A percentile compares a stretch with the other conserved stretches of the same genome.
phyloP scores from a whole-genome alignment of 2,888 invertebrate genomes.

The Microctonus brassicae region DNA sequence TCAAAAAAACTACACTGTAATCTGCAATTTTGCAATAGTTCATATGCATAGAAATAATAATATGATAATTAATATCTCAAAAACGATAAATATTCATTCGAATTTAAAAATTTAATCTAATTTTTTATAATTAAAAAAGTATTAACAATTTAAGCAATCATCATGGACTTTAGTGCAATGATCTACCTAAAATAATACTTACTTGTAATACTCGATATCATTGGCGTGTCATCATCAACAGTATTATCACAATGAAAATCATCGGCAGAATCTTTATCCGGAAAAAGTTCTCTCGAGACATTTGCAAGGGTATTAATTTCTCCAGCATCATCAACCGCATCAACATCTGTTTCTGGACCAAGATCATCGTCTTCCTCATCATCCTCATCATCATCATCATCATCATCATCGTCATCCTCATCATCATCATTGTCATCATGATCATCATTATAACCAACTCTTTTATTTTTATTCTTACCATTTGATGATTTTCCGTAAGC shows the following conservation, averaged over 20 bases:
- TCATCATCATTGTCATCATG: constrained; percentile 31
- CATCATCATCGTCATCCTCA: constrained; percentile 71
- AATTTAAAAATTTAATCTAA: too few relatives aligned
- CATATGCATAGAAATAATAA: too few relatives aligned
- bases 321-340: constrained; percentile 75
- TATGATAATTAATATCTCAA: too few relatives aligned
- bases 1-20: too few relatives aligned
- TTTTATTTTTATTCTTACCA: constrained; percentile 58
- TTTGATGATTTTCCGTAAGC: constrained; percentile 52
- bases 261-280: constrained; percentile 54
- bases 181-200: too few relatives aligned
- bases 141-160: too few relatives aligned
- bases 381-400: constrained; percentile 70
- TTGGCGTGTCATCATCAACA: constrained; percentile 40
- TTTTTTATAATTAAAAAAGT: too few relatives aligned
- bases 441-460: constrained; percentile 32
- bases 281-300: constrained; percentile 53
- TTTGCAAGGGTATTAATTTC: constrained; percentile 39
- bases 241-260: constrained; percentile 33
- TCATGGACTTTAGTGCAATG: too few relatives aligned
- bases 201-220: constrained; percentile 49
- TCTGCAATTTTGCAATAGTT: too few relatives aligned
- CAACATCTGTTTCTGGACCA: constrained; percentile 84
- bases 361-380: constrained; percentile 77
- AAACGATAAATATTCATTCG: too few relatives aligned